Conservation (phyloP, 2,113 vertebrate genomes). For the Psettodes erumei region DNA sequence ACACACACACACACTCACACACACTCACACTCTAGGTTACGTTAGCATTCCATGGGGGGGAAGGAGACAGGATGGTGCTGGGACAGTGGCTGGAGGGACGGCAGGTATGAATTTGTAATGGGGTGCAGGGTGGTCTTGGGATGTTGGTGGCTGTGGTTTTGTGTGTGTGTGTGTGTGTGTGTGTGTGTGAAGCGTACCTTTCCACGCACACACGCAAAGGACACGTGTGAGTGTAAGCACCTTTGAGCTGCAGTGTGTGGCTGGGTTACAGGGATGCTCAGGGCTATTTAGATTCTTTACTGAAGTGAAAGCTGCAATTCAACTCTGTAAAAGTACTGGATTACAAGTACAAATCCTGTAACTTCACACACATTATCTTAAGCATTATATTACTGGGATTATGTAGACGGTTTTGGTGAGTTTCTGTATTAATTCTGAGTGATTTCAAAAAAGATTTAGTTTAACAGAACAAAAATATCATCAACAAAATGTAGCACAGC, state of each 20-base stretch:
- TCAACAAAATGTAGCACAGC: neutral
- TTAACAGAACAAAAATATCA: neutral
- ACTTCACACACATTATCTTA: neutral
- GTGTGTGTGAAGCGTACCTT: neutral
- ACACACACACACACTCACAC: constrained; percentile 39
- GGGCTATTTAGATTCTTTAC: constrained; percentile 1
- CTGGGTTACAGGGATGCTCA: constrained; percentile 3
- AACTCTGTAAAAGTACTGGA: constrained; percentile 4
- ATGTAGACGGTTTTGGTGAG: no score
- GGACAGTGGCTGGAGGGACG: constrained; percentile 60
- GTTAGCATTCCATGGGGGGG: constrained; percentile 63
- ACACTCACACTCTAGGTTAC: constrained; percentile 43
- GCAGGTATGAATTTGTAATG: constrained; percentile 54
- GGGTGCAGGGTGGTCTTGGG: constrained; percentile 54
- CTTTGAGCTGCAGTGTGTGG: constrained; percentile 14
- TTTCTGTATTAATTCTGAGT: no score
- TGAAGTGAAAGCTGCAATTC: constrained; percentile 25
- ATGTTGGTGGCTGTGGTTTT: constrained; percentile 12
- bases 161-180: neutral
- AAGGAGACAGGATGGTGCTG: constrained; percentile 60
- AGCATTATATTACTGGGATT: no score
- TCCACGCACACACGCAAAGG: neutral
- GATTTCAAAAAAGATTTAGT: no score
- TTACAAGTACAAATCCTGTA: neutral
- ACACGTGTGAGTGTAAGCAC: constrained; percentile 27